These are phyloP conservation scores for Ranitomeya variabilis DNA, from an alignment of 2,113 vertebrate genomes.

Conservation along the genomic window DNA sequence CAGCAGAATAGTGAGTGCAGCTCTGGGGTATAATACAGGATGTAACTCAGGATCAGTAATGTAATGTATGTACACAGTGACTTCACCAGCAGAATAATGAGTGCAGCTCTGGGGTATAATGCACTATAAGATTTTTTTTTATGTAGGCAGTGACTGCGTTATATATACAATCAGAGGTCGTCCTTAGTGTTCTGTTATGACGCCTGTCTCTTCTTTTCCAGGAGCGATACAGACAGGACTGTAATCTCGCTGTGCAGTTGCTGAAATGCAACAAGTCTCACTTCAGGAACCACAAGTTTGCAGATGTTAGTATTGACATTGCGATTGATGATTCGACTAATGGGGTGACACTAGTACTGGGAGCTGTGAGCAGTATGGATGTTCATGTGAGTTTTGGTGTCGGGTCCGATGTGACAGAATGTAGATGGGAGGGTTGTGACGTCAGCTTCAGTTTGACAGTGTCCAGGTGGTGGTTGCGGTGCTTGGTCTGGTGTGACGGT, in stretches of 20 bases:
- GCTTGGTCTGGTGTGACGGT: no score
- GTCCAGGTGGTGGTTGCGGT: no score
- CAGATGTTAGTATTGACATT: slow-evolving; percentile 85
- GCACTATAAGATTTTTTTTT: neutral
- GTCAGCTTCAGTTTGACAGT: no score
- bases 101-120: neutral
- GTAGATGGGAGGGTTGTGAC: no score
- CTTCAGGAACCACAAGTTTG: slow-evolving; percentile 97
- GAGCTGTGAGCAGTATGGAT: no score
- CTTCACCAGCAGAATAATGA: no score
- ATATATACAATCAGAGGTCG: neutral
- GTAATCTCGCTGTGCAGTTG: slow-evolving; percentile 95
- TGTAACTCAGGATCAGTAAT: no score
- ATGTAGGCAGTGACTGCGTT: neutral
- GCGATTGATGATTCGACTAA: no score
- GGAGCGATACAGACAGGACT: slow-evolving; percentile 96
- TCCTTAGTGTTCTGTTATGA: neutral
- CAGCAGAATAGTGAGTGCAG: no score
- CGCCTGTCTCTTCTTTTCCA: slow-evolving; percentile 63
- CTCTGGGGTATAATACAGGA: no score
- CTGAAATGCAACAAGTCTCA: slow-evolving; percentile 99
- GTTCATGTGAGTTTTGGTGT: neutral
- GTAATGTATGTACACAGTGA: no score
- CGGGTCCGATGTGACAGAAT: neutral
- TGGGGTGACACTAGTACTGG: neutral